These are phyloP conservation scores for Malacoraja senta DNA, from an alignment of 2,797 vertebrate genomes.

Conservation along the genomic window DNA sequence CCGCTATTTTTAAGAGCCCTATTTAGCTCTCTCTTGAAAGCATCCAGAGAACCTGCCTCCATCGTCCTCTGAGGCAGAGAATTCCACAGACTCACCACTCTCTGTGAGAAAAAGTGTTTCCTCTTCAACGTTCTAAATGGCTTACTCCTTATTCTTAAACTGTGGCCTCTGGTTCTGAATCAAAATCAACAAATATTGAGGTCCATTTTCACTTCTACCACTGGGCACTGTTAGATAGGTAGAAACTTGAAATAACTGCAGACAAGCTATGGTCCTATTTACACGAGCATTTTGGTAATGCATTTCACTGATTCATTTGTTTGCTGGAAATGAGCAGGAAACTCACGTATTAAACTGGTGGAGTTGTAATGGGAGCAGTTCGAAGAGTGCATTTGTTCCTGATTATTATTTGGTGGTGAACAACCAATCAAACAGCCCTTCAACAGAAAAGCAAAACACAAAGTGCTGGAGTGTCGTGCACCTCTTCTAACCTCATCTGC, in stretches of 20 bases:
- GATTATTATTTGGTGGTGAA: background rate
- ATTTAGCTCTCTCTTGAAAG: no score
- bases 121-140: no score
- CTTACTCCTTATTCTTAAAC: no score
- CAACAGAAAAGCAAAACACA: no score
- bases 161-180: background rate
- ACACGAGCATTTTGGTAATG: background rate
- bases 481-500: no score
- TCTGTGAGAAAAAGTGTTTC: no score
- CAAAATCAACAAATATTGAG: background rate
- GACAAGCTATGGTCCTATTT: background rate
- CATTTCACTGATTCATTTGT: background rate
- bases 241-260: background rate
- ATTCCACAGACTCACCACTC: no score
- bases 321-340: background rate
- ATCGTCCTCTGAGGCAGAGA: no score
- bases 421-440: background rate
- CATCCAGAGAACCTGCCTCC: no score
- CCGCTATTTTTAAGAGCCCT: no score
- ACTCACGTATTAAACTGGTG: background rate
- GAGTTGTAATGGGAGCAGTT: background rate
- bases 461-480: no score
- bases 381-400: background rate
- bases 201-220: background rate
- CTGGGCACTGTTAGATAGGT: background rate